A percentile compares a stretch with the other conserved stretches of the same genome.
Evolutionary conservation across 2,797 vertebrate species (phyloP).

Genomic region (Bufotes viridis): DNA sequence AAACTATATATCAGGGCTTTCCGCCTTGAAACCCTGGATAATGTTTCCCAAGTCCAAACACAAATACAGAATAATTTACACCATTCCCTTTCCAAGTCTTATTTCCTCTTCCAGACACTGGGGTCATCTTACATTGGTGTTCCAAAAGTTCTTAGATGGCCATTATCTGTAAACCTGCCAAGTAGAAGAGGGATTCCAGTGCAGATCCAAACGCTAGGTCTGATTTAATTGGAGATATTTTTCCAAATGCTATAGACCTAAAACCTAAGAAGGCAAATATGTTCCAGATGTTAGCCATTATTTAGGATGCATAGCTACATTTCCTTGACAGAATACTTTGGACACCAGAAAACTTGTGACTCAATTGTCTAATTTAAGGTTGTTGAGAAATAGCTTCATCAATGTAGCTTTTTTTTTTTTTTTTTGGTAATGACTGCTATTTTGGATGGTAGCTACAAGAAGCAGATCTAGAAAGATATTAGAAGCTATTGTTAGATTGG

Average conservation of each 20-base stretch:
- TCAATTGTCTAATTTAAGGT: background rate
- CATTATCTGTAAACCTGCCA: constrained; percentile 14
- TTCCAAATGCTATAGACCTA: constrained; percentile 34
- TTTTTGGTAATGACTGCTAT: background rate
- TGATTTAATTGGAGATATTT: constrained; percentile 48
- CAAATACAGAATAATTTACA: constrained; percentile 3
- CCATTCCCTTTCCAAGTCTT: constrained; percentile 30
- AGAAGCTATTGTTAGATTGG: background rate
- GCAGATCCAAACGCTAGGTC: background rate
- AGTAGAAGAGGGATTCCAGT: constrained; percentile 21
- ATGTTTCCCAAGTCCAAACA: background rate
- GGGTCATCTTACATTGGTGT: constrained; percentile 17
- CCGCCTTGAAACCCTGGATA: background rate
- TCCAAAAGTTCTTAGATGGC: constrained; percentile 30
- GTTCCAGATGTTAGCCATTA: constrained; percentile 57
- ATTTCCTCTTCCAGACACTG: constrained; percentile 21
- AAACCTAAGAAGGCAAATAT: constrained; percentile 34
- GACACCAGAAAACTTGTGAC: constrained; percentile 11
- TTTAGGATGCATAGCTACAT: constrained; percentile 10
- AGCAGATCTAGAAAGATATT: background rate
- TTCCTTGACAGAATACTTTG: constrained; percentile 23
- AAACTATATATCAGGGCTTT: background rate
- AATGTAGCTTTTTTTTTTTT: background rate
- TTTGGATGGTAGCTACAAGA: background rate
- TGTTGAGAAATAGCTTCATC: background rate